These are phyloP conservation scores for Atta texana DNA, from an alignment of 1,140 invertebrate species.

Conservation along the genomic window DNA sequence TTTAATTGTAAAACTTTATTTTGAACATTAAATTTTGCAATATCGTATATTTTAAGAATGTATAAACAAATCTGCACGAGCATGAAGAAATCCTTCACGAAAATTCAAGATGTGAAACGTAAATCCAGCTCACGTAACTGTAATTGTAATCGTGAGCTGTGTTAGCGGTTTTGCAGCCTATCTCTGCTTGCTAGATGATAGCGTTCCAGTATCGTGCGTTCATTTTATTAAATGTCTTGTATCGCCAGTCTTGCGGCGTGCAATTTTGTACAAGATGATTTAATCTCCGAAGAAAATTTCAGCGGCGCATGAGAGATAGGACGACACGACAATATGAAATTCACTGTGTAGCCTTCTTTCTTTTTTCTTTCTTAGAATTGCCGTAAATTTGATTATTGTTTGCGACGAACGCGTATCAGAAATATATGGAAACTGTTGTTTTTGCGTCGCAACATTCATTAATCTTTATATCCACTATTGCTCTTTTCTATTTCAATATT, in stretches of 20 bases:
- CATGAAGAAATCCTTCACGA: not conserved
- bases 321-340: not conserved
- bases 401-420: not conserved
- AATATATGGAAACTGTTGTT: not conserved
- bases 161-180: slow-evolving; percentile 29
- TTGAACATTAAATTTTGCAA: slow-evolving; percentile 11
- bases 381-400: not conserved
- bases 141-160: slow-evolving; percentile 40
- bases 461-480: not conserved
- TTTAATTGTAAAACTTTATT: not conserved
- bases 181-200: not conserved
- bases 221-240: not conserved
- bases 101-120: slow-evolving; percentile 41
- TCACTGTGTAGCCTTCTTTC: not conserved
- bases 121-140: slow-evolving; percentile 45
- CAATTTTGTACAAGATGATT: slow-evolving; percentile 21
- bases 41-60: not conserved
- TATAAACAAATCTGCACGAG: slow-evolving; percentile 5
- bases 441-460: no score
- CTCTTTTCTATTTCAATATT: no score
- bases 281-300: slow-evolving; percentile 43
- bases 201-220: not conserved
- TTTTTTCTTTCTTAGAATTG: not conserved
- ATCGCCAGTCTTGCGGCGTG: slow-evolving; percentile 6
- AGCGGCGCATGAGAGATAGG: slow-evolving; percentile 35